Evolutionary conservation across 53 echinoderm and acorn worm genomes (phyloP).

Genomic region (Holothuria leucospilota): DNA sequence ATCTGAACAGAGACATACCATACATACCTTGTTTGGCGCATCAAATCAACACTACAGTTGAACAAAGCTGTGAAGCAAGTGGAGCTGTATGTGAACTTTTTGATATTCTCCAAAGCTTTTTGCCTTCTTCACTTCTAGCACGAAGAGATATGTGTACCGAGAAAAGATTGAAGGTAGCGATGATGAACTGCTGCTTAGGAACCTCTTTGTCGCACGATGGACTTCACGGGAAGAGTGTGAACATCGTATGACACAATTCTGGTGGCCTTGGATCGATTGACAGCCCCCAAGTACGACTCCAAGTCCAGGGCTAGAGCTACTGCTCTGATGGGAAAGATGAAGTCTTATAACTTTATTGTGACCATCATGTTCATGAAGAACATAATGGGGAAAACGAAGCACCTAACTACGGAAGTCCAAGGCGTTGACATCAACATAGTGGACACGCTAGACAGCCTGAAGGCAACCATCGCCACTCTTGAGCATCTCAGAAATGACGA

Average conservation of each 20-base stretch:
- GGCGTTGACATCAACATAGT: not conserved
- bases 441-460: not conserved
- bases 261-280: not conserved
- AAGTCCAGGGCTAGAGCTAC: constrained; percentile 1
- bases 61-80: constrained; percentile 7
- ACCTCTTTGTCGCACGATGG: not conserved
- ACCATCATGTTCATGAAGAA: constrained; percentile 19
- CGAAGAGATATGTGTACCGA: constrained; percentile 3
- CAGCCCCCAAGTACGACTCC: not conserved
- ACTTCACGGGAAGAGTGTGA: constrained; percentile 6
- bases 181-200: not conserved
- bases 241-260: constrained; percentile 8
- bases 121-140: constrained; percentile 15
- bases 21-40: constrained; percentile 21
- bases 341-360: constrained; percentile 7
- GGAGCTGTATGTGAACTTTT: not conserved
- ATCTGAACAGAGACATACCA: constrained; percentile 12
- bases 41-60: constrained; percentile 7
- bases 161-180: not conserved
- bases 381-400: constrained; percentile 2
- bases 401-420: constrained; percentile 6
- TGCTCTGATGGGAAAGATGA: not conserved
- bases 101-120: constrained; percentile 16
- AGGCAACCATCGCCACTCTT: constrained; percentile 1
- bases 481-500: constrained; percentile 13